These are phyloP conservation scores for Limnephilus marmoratus DNA, from an alignment of 2,888 invertebrate species.

Conservation along the genomic window DNA sequence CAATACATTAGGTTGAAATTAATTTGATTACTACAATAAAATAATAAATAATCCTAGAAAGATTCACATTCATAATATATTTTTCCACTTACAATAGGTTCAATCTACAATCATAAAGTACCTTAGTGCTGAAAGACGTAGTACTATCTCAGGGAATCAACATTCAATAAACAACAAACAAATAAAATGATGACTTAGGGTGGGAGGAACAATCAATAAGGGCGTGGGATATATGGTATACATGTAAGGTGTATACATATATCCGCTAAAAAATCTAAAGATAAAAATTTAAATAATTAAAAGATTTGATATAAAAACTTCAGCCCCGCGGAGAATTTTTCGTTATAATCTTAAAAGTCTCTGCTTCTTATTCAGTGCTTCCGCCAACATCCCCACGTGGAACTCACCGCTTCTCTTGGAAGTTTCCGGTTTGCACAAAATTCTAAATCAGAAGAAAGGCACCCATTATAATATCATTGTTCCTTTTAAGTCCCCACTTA, in stretches of 20 bases:
- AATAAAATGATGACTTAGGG: too few species aligned
- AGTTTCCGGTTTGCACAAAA: not conserved
- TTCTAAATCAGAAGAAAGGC: not conserved
- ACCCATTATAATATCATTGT: not conserved
- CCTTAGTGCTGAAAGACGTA: too few species aligned
- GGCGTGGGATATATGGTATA: not conserved
- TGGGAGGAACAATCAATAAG: not conserved
- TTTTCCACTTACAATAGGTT: too few species aligned
- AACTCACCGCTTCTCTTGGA: not conserved
- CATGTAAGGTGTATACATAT: too few species aligned
- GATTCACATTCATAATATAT: too few species aligned
- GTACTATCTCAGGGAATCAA: too few species aligned
- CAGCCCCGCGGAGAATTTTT: not conserved
- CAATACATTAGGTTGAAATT: too few species aligned
- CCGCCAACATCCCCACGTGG: not conserved
- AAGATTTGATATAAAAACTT: not conserved
- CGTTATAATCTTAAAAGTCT: not conserved
- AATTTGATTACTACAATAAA: too few species aligned
- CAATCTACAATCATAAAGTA: too few species aligned
- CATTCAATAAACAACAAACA: too few species aligned
- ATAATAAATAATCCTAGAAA: too few species aligned
- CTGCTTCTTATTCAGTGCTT: not conserved
- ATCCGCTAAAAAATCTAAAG: not conserved
- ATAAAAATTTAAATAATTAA: not conserved
- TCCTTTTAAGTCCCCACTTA: not conserved